These are phyloP conservation scores for Hypotaenidia philippensis DNA, from an alignment of 2,797 vertebrate species.

Conservation along the genomic window DNA sequence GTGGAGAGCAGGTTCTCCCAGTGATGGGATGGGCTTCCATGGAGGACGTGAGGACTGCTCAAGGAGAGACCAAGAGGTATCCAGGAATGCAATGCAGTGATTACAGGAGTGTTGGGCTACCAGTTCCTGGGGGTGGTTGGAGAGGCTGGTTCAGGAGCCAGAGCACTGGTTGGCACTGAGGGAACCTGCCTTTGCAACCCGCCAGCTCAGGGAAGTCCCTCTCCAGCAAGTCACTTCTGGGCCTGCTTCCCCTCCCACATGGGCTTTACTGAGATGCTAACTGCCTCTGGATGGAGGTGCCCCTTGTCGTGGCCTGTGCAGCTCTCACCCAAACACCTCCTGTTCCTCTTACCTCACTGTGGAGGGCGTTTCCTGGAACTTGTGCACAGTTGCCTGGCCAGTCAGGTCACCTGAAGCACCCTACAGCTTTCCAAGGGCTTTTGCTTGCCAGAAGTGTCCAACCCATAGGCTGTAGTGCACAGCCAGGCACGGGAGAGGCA, in stretches of 20 bases:
- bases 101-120: neutral
- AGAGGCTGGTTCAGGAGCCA: neutral
- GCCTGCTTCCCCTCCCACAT: neutral
- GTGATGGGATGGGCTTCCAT: rapidly evolving
- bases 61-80: neutral
- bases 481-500: neutral
- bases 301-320: neutral
- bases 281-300: neutral
- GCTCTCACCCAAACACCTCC: neutral
- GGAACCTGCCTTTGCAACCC: neutral
- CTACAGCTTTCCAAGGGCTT: neutral
- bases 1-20: neutral
- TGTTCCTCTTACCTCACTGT: neutral
- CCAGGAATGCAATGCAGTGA: neutral
- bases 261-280: neutral
- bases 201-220: neutral
- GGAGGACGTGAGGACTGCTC: neutral
- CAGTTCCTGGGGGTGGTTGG: rapidly evolving
- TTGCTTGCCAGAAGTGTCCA: neutral
- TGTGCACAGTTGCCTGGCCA: neutral
- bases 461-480: neutral
- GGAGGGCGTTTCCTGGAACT: neutral
- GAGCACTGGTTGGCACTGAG: neutral
- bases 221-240: neutral
- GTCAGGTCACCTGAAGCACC: neutral